phyloP scores from a whole-genome alignment of 2,113 vertebrate genomes.

The Dasypus novemcinctus region DNA sequence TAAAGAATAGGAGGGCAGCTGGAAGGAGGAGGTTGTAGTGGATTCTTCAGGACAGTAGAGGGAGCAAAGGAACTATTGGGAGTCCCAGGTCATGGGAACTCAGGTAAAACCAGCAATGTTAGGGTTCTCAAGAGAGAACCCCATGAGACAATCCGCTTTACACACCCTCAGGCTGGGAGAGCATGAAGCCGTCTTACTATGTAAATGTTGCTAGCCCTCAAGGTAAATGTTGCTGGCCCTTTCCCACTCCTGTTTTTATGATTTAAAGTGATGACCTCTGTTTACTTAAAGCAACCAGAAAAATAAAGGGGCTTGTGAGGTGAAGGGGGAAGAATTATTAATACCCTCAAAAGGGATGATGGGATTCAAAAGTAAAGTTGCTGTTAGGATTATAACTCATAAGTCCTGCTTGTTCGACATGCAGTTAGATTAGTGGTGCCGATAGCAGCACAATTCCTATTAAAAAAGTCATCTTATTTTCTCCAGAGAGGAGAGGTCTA shows the following conservation, averaged over 20 bases:
- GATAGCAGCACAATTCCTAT: not conserved
- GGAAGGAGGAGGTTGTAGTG: not conserved
- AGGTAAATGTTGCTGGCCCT: not conserved
- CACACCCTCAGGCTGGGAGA: not conserved
- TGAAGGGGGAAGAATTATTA: not conserved
- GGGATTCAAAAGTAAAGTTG: not conserved
- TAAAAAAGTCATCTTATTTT: not conserved
- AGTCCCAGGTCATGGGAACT: not conserved
- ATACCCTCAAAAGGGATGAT: not conserved
- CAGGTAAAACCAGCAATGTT: not conserved
- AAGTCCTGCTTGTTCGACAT: not conserved
- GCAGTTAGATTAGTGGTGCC: not conserved
- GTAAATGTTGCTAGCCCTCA: not conserved
- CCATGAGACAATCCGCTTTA: not conserved
- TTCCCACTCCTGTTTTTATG: not conserved
- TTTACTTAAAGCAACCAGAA: slow-evolving; percentile 1
- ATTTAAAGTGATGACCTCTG: not conserved
- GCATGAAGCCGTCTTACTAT: not conserved
- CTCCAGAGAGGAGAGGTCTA: not conserved
- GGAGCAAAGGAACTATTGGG: not conserved
- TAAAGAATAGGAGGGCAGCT: not conserved
- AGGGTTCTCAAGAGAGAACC: not conserved
- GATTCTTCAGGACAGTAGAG: not conserved
- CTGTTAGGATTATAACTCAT: not conserved
- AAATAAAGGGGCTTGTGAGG: not conserved